Percentiles rank a stretch among this genome's conserved stretches.
phyloP scores from a whole-genome alignment of 64 coral and sea anemone genomes.

The Stichodactyla mertensii region DNA sequence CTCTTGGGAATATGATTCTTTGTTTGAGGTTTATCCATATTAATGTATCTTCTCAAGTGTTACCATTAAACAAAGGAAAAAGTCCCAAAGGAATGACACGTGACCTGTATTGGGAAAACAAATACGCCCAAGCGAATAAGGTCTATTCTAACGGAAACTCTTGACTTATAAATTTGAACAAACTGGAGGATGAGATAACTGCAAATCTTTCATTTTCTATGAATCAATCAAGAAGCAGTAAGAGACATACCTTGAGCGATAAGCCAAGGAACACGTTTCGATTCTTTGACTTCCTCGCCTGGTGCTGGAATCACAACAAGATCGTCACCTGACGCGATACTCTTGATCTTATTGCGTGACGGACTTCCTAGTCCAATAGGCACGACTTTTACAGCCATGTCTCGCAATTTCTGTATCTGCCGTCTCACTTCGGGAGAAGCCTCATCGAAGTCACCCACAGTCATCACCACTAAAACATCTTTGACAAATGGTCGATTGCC shows the following conservation, averaged over 20 bases:
- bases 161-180: too few relatives aligned
- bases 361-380: slow-evolving; percentile 41
- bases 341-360: slow-evolving; percentile 22
- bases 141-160: too few relatives aligned
- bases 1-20: too few relatives aligned
- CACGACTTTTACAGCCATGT: slow-evolving; percentile 62
- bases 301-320: slow-evolving; percentile 41
- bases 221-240: neutral
- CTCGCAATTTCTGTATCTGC: slow-evolving; percentile 43
- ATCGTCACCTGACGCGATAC: slow-evolving; percentile 67
- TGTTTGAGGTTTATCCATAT: too few relatives aligned
- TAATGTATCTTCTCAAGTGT: too few relatives aligned
- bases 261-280: slow-evolving; percentile 18
- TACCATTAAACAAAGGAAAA: too few relatives aligned
- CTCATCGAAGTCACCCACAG: slow-evolving; percentile 32
- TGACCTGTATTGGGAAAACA: too few relatives aligned
- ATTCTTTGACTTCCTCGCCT: slow-evolving; percentile 8
- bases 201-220: neutral
- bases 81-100: too few relatives aligned
- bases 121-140: too few relatives aligned
- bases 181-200: too few relatives aligned
- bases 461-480: slow-evolving; percentile 67
- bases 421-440: slow-evolving; percentile 28
- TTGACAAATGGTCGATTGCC: slow-evolving; percentile 65
- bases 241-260: slow-evolving; percentile 50